These are phyloP conservation scores for Sula dactylatra DNA, from an alignment of 2,113 vertebrate species.

Conservation along the genomic window DNA sequence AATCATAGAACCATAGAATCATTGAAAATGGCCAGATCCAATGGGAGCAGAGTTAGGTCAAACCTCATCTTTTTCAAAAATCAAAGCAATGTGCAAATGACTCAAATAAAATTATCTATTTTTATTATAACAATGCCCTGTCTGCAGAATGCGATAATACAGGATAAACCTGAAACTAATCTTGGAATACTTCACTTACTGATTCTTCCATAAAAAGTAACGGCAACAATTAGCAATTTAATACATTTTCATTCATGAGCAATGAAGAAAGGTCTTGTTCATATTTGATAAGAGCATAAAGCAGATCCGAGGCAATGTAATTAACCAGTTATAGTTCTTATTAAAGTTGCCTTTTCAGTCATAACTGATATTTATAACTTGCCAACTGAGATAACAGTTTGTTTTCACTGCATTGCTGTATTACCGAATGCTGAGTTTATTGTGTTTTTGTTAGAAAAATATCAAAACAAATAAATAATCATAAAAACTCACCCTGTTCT, in stretches of 20 bases:
- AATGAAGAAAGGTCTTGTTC: slow-evolving; percentile 21
- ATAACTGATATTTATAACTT: background rate
- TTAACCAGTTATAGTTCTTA: background rate
- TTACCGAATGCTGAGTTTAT: background rate
- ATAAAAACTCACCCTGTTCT: background rate
- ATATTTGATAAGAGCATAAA: slow-evolving; percentile 30
- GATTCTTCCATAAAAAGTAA: background rate
- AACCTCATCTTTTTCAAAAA: background rate
- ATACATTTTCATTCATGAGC: background rate
- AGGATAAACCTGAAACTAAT: slow-evolving; percentile 9
- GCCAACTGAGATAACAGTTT: background rate
- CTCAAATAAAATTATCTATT: background rate
- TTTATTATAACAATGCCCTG: background rate
- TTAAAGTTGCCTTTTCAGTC: background rate
- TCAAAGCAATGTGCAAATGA: background rate
- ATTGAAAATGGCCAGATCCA: background rate
- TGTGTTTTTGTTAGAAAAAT: background rate
- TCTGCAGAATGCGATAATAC: background rate
- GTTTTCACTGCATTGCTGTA: background rate
- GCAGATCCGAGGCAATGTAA: slow-evolving; percentile 1
- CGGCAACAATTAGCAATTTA: slow-evolving; percentile 36
- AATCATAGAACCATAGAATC: background rate
- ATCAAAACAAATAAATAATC: background rate
- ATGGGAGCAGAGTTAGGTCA: background rate
- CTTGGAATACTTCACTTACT: background rate